Conservation (phyloP, 2,113 vertebrate species). For the Tragelaphus scriptus region DNA sequence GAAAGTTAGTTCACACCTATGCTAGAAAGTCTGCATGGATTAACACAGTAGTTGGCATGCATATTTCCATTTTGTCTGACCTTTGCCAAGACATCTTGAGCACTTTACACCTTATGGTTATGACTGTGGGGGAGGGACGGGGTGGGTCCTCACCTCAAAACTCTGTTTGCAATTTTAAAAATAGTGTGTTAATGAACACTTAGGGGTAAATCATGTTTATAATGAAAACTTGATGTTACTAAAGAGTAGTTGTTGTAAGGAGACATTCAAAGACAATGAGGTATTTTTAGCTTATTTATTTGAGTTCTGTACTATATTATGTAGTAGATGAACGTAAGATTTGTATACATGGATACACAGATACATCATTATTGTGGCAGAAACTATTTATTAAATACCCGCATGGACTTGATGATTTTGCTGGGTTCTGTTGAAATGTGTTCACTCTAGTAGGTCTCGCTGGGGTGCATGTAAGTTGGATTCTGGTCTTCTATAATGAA, state of each 20-base stretch:
- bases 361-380: background rate
- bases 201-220: background rate
- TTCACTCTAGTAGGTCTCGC: background rate
- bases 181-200: background rate
- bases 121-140: background rate
- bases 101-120: background rate
- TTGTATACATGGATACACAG: background rate
- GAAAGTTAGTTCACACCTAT: background rate
- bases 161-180: slow-evolving; percentile 1
- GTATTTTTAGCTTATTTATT: background rate
- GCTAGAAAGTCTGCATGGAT: background rate
- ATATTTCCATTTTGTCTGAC: background rate
- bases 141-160: background rate
- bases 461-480: background rate
- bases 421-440: background rate
- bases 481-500: background rate
- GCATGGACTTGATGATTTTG: background rate
- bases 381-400: background rate
- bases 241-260: background rate
- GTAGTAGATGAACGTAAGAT: background rate
- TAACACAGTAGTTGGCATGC: background rate
- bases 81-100: background rate
- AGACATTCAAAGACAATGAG: background rate
- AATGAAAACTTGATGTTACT: background rate
- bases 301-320: background rate